Evolutionary conservation across 2,797 vertebrate species (phyloP), one percentile per base, ranked within the genome.

Genomic region (Melanotaenia pygmaea): DNA sequence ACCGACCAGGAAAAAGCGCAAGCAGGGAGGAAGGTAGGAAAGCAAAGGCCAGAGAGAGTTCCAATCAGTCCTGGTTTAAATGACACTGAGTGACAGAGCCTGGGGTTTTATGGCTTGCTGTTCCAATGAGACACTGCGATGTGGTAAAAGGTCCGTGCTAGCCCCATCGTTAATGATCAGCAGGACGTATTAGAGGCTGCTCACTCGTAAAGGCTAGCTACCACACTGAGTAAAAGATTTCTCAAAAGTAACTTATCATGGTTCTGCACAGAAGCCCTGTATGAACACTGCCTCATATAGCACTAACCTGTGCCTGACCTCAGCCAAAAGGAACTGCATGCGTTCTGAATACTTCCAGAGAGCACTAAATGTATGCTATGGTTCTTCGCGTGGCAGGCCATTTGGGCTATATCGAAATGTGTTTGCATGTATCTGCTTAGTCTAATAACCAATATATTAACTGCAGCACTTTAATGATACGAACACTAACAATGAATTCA

Each of bases 31-130:
- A 87, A 88, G 89, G 88, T 83, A 80, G 82, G 93, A 94, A 96
- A 95, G 95, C 95, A 96, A 96, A 98, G 97, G 96, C 96, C 97
- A 97, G 93, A 91, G 84, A 84, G 92, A 93, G 94, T 93, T 96
- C 96, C 96, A 97, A 97, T 98, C 98, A 97, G 98, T 96, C 96
- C 95, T 94, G 94, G 92, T 96, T 96, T 96, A 96, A 96, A 96
- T 98, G 98, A 98, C 97, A 97, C 96, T 95, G 94, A 96, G 96
- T 97, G 98, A 98, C 98, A 97, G 95, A 96, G 95, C 96, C 94
- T 90, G 93, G 94, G 95, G 95, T 97, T 97, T 93, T 95, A 96
- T 94, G 92, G 94, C 94, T 94, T 90, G 88, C 94, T 92, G 93
- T 93, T 94, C 94, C 94, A 92, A 92, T 89, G 82, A 94, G 94